Base-by-base conservation (phyloP, 2,888 invertebrate genomes). In the Stenurella melanura region DNA sequence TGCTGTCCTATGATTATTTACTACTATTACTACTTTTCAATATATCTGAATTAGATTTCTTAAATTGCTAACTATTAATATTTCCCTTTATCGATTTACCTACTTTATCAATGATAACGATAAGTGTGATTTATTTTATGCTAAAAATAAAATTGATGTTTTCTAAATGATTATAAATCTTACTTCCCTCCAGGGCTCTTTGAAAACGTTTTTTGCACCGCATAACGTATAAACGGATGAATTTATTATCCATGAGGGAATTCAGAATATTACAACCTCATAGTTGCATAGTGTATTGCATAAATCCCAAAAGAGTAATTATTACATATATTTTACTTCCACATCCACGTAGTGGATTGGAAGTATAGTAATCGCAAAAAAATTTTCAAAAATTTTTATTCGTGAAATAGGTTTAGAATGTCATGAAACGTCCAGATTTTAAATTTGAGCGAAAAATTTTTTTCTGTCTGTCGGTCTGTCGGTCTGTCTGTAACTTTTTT, bases 81-180 rank as follows among this genome's bases (percentile, higher is more conserved):
- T 50, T n/a, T 1, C 15, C 6, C 5, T 12, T 42, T 50, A 6
- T n/a, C 50, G n/a, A 50, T 42, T 42, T 42, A 15, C 7, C 42
- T 42, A 15, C 42, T 42, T 12, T 42, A n/a, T 34, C 30, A 34
- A 9, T 50, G 12, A 50, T n/a, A n/a, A n/a, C n/a, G n/a, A n/a
- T 50, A n/a, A 50, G 7, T 1, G n/a, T n/a, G 50, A n/a, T 50
- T 50, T 15, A 50, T 15, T 69, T 58, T 69, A 69, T 58, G 30
- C 58, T 54, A 34, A n/a, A 54, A 17, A 17, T 17, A 19, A 30
- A 69, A 54, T 57, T 69, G 57, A 69, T 30, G 57, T 69, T 69
- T 69, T 69, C 57, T 58, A 58, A 57, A 57, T 58, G 54, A 57
- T 57, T 57, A 69, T 69, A 69, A 69, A 69, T 69, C 69, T 57